Evolutionary conservation across 2,888 invertebrate genomes (phyloP).

Genomic region (Parnassius smintheus): DNA sequence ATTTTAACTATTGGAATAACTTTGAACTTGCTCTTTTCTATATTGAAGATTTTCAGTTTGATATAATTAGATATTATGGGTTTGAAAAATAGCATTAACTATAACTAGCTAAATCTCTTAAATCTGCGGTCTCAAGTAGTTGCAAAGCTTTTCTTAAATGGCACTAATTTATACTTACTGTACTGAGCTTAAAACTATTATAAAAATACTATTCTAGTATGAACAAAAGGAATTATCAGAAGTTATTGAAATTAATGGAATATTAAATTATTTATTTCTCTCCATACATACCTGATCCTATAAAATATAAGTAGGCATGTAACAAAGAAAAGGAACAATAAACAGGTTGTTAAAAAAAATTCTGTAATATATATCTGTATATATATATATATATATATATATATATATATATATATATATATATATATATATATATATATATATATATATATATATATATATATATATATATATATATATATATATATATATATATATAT

Average conservation of each 20-base stretch:
- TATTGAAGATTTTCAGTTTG: neutral
- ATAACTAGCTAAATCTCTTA: conserved; percentile 18
- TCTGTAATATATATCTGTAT: no score
- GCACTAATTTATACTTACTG: conserved; percentile 17
- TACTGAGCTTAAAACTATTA: conserved; percentile 16
- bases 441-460: no score
- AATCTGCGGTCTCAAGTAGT: conserved; percentile 9
- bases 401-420: no score
- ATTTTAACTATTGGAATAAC: neutral
- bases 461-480: no score
- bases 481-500: no score
- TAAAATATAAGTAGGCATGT: conserved; percentile 48
- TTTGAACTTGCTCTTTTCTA: neutral
- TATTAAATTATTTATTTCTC: conserved; percentile 16
- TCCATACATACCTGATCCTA: conserved; percentile 73
- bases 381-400: no score
- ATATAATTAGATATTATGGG: conserved; percentile 29
- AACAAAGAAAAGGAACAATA: conserved; percentile 48
- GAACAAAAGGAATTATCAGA: neutral
- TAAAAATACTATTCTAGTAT: conserved; percentile 10
- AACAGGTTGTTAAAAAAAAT: neutral
- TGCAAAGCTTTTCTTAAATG: conserved; percentile 19
- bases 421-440: no score
- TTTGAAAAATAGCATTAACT: conserved; percentile 26
- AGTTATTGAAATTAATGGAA: neutral